Percentiles rank a stretch among this genome's conserved stretches.
Evolutionary conservation across 2,797 vertebrate species (phyloP).

Genomic region (Telmatherina bonti): DNA sequence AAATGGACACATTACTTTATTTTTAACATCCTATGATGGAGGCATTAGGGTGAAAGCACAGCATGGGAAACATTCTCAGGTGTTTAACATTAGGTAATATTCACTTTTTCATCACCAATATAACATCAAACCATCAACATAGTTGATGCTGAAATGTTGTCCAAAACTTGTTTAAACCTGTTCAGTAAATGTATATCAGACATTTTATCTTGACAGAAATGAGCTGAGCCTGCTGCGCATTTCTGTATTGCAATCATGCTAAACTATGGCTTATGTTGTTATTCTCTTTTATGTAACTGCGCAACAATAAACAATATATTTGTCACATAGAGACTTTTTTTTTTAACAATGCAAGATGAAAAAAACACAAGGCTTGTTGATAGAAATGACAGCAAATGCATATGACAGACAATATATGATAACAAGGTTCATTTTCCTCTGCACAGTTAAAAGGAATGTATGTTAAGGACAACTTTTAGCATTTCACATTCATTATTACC

Average conservation of each 20-base stretch:
- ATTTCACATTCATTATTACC: conserved; percentile 66
- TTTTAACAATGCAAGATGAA: conserved; percentile 36
- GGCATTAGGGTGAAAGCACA: conserved; percentile 57
- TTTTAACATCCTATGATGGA: conserved; percentile 40
- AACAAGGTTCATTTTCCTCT: conserved; percentile 49
- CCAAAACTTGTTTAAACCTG: conserved; percentile 30
- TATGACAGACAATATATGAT: conserved; percentile 44
- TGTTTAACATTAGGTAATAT: conserved; percentile 57
- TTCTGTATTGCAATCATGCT: conserved; percentile 15
- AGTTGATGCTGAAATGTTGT: conserved; percentile 11
- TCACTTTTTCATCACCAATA: conserved; percentile 22
- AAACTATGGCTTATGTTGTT: conserved; percentile 27
- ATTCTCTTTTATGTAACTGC: conserved; percentile 24
- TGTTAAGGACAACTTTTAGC: conserved; percentile 38
- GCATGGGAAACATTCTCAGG: conserved; percentile 51
- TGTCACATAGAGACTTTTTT: conserved; percentile 37
- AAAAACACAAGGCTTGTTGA: conserved; percentile 65
- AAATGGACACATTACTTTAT: conserved; percentile 44
- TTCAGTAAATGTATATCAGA: conserved; percentile 29
- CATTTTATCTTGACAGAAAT: conserved; percentile 23
- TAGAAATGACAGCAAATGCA: conserved; percentile 65
- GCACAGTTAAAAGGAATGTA: conserved; percentile 28
- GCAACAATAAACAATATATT: conserved; percentile 27
- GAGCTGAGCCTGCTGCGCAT: conserved; percentile 4
- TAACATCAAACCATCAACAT: conserved; percentile 15